A percentile compares a stretch with the other conserved stretches of the same genome.
Conservation (phyloP, 2,113 vertebrate species). For the Pomatorhinus ruficollis region DNA sequence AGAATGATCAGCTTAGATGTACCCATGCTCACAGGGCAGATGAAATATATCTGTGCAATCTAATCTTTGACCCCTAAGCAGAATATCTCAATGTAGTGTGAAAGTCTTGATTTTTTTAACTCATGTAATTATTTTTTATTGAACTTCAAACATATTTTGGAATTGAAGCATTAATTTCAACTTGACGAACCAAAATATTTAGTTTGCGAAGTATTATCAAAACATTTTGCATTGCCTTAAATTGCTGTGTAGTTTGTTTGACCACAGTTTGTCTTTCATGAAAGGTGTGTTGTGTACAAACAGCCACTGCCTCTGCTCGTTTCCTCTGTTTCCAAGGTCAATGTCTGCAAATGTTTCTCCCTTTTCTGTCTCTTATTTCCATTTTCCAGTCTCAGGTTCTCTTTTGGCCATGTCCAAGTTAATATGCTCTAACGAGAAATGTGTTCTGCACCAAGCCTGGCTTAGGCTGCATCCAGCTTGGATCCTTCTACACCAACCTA, state of each 20-base stretch:
- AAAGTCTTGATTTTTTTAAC: background rate
- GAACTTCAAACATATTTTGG: background rate
- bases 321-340: background rate
- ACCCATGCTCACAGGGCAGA: background rate
- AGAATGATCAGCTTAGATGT: background rate
- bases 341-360: background rate
- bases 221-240: background rate
- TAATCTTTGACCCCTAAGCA: background rate
- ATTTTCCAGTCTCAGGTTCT: background rate
- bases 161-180: background rate
- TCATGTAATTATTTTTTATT: background rate
- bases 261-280: background rate
- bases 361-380: background rate
- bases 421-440: background rate
- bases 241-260: background rate
- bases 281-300: background rate
- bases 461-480: fast-evolving
- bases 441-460: background rate
- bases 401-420: background rate
- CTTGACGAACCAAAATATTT: background rate
- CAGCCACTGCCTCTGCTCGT: background rate
- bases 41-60: background rate
- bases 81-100: background rate
- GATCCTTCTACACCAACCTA: background rate
- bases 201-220: background rate